A percentile compares a stretch with the other conserved stretches of the same genome.
Evolutionary conservation across 35 echinoderm and acorn worm species (phyloP).

Genomic region (Amphiura filiformis): DNA sequence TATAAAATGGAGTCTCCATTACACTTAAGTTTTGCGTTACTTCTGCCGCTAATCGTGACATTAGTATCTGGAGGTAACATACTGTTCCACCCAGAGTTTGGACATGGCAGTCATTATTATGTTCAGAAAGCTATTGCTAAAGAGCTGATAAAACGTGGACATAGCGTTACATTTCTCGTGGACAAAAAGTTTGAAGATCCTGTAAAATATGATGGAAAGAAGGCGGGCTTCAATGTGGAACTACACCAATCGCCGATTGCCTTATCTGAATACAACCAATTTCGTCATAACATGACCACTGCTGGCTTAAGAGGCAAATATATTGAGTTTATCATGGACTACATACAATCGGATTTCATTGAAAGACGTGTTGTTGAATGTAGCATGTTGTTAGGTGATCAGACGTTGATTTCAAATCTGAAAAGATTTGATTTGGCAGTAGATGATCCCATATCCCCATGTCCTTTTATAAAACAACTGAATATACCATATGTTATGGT

Average conservation of each 20-base stretch:
- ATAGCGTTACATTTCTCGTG: conserved; percentile 5
- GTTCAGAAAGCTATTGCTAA: conserved; percentile 33
- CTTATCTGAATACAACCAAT: neutral
- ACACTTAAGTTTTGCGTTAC: too few species aligned
- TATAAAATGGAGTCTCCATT: too few species aligned
- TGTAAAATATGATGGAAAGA: neutral
- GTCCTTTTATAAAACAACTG: neutral
- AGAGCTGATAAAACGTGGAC: neutral
- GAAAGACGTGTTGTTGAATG: too few species aligned
- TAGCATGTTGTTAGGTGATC: too few species aligned
- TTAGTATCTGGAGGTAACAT: neutral
- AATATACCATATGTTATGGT: too few species aligned
- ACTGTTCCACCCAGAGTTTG: neutral
- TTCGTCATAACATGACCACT: neutral
- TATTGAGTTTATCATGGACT: neutral
- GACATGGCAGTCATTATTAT: conserved; percentile 75
- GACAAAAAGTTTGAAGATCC: too few species aligned
- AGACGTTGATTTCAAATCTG: too few species aligned
- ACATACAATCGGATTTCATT: neutral
- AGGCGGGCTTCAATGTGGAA: neutral
- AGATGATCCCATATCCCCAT: neutral
- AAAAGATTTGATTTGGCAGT: neutral
- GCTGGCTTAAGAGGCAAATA: neutral
- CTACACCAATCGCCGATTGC: neutral
- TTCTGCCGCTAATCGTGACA: too few species aligned